phyloP scores from a whole-genome alignment of 2,113 vertebrate species.

The Seriola aureovittata region DNA sequence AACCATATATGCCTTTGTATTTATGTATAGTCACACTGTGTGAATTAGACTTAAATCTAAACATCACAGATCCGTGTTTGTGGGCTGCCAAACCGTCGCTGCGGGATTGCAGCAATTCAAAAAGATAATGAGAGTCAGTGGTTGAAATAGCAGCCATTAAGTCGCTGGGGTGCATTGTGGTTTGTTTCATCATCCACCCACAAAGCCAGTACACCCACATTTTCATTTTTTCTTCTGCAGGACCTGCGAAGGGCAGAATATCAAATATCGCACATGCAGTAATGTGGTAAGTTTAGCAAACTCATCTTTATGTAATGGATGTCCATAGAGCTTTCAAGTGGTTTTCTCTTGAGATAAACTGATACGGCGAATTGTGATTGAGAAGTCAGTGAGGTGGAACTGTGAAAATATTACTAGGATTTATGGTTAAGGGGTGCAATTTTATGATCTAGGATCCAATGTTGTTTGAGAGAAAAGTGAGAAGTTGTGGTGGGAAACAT shows the following conservation, averaged over 20 bases:
- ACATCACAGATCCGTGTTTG: conserved; percentile 33
- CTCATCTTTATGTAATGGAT: conserved; percentile 57
- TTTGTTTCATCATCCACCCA: conserved; percentile 61
- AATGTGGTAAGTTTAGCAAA: conserved; percentile 91
- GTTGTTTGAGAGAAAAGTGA: conserved; percentile 38
- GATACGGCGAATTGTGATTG: conserved; percentile 27
- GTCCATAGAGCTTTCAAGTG: conserved; percentile 45
- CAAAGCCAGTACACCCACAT: conserved; percentile 41
- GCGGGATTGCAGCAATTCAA: conserved; percentile 22
- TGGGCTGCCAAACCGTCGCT: conserved; percentile 35
- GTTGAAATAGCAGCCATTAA: conserved; percentile 44
- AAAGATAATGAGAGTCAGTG: conserved; percentile 18
- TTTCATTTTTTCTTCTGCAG: conserved; percentile 78
- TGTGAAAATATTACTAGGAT: conserved; percentile 28
- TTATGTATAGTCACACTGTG: not conserved
- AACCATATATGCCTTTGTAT: not conserved
- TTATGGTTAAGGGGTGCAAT: conserved; percentile 13
- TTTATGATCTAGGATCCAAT: conserved; percentile 1
- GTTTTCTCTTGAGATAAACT: conserved; percentile 30
- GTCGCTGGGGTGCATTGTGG: conserved; percentile 53
- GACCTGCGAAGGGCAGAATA: conserved; percentile 96
- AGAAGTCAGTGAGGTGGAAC: conserved; percentile 26
- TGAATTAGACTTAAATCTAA: conserved; percentile 25
- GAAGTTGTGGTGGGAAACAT: not conserved
- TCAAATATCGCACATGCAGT: conserved; percentile 96